Evolutionary conservation across 2,797 vertebrate genomes (phyloP).

Genomic region (Aldrovandia affinis): DNA sequence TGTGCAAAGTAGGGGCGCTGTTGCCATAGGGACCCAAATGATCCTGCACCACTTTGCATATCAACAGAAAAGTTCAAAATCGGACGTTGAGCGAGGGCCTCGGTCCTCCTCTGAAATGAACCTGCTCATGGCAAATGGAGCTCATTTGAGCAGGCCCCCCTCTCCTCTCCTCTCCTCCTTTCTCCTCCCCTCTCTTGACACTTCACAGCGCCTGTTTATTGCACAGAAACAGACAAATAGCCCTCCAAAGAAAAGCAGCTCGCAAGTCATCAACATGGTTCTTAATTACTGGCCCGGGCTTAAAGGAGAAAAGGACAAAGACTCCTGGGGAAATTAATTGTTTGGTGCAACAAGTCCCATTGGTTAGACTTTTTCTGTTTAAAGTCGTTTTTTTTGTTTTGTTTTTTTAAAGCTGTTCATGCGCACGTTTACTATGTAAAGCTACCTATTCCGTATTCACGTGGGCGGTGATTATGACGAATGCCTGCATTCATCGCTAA

Average conservation of each 20-base stretch:
- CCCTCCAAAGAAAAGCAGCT: slow-evolving; percentile 37
- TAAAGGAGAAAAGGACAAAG: slow-evolving; percentile 28
- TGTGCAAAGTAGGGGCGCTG: slow-evolving; percentile 62
- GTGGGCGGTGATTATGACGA: neutral
- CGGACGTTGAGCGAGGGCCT: slow-evolving; percentile 43
- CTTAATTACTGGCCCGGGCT: slow-evolving; percentile 38
- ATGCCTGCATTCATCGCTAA: slow-evolving; percentile 45
- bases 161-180: slow-evolving; percentile 37
- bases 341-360: neutral
- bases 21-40: slow-evolving; percentile 68
- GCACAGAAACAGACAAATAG: slow-evolving; percentile 46
- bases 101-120: slow-evolving; percentile 48
- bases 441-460: slow-evolving; percentile 27
- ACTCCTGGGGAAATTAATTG: slow-evolving; percentile 34
- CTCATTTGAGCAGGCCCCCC: slow-evolving; percentile 29
- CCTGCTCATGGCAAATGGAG: slow-evolving; percentile 38
- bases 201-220: slow-evolving; percentile 45
- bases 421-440: slow-evolving; percentile 34
- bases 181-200: slow-evolving; percentile 45
- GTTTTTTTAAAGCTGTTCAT: slow-evolving; percentile 11
- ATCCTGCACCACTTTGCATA: slow-evolving; percentile 69
- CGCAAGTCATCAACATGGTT: slow-evolving; percentile 40
- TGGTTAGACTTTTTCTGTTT: neutral
- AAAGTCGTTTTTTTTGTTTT: too few relatives aligned
- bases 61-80: slow-evolving; percentile 71